A percentile compares a stretch with the other conserved stretches of the same genome.
phyloP scores from a whole-genome alignment of 2,797 vertebrate species.

The Rhinichthys osculus region DNA sequence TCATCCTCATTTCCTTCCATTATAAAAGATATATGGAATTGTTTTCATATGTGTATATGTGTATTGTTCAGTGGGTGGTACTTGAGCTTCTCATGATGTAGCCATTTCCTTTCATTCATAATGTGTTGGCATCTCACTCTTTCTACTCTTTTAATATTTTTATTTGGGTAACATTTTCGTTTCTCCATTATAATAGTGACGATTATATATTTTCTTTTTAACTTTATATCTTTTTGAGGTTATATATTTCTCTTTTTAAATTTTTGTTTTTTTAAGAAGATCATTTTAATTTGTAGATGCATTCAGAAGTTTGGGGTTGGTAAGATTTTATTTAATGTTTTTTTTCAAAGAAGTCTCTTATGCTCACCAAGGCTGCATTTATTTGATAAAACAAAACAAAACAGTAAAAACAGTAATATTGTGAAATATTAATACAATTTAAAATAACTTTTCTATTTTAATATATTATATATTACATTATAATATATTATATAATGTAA shows the following conservation, averaged over 20 bases:
- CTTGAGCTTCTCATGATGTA: conserved; percentile 1
- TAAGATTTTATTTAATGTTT: background rate
- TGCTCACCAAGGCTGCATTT: background rate
- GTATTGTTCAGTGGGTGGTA: conserved; percentile 50
- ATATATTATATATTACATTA: background rate
- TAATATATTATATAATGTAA: background rate
- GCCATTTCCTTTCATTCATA: conserved; percentile 29
- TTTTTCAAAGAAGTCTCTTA: background rate
- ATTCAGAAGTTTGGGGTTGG: background rate
- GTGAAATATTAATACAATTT: background rate
- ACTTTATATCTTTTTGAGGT: too few relatives aligned
- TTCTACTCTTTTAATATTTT: background rate
- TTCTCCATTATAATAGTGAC: background rate
- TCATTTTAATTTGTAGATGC: background rate
- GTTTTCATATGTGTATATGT: conserved; percentile 13
- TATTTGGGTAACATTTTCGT: too few relatives aligned
- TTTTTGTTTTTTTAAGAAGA: background rate
- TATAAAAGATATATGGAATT: background rate
- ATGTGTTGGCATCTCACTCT: background rate
- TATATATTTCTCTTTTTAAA: background rate
- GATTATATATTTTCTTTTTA: background rate
- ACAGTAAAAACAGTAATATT: background rate
- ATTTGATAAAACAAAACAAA: background rate
- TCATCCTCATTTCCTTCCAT: conserved; percentile 33
- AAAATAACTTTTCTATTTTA: background rate